Evolutionary conservation across 2,797 vertebrate species (phyloP).

Genomic region (Microctenopoma steveboyesi): DNA sequence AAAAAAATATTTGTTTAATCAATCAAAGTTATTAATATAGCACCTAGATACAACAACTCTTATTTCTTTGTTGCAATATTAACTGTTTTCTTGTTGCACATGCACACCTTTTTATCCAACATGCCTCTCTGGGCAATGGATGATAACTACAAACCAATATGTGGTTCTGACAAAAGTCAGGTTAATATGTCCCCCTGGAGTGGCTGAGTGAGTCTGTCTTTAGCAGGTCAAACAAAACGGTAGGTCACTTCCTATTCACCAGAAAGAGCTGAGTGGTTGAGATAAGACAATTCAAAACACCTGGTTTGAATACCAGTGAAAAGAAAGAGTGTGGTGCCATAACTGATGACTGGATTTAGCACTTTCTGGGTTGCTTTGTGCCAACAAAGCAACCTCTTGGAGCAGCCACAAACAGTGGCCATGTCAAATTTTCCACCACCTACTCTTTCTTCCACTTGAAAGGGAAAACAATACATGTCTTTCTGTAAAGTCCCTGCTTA

Average conservation of each 20-base stretch:
- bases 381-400: conserved; percentile 29
- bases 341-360: conserved; percentile 14
- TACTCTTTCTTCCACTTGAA: conserved; percentile 29
- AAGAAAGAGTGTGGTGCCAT: background rate
- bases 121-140: background rate
- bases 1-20: background rate
- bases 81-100: background rate
- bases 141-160: no score
- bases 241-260: conserved; percentile 14
- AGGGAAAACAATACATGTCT: conserved; percentile 16
- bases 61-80: background rate
- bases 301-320: conserved; percentile 14
- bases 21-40: background rate
- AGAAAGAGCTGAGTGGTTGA: conserved; percentile 16
- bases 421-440: conserved; percentile 33
- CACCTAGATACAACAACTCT: background rate
- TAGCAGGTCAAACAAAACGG: conserved; percentile 1
- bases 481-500: conserved; percentile 5
- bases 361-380: conserved; percentile 29
- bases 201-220: conserved; percentile 1
- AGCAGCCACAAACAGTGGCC: conserved; percentile 16
- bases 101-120: background rate
- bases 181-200: no score
- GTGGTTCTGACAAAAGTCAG: conserved; percentile 1
- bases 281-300: background rate